These are phyloP conservation scores for Bovichtus variegatus DNA, from an alignment of 2,797 vertebrate species.

Conservation along the genomic window DNA sequence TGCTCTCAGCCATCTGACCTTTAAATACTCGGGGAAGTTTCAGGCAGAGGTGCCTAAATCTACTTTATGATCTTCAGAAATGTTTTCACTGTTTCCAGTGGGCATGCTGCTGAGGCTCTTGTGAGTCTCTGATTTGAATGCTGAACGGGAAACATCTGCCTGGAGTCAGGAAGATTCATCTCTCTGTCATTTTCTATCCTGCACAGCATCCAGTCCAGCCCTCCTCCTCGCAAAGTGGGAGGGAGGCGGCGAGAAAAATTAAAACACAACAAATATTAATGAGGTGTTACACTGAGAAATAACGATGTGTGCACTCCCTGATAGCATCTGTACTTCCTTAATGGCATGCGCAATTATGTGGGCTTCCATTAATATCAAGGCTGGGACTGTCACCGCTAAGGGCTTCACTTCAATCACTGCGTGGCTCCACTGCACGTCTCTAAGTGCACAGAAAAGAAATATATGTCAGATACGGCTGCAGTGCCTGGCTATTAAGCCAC, in stretches of 20 bases:
- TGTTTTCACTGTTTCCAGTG: conserved; percentile 41
- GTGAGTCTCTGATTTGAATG: conserved; percentile 73
- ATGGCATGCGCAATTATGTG: conserved; percentile 89
- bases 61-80: conserved; percentile 51
- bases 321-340: conserved; percentile 91
- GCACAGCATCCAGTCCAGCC: conserved; percentile 77
- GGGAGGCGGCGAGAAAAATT: conserved; percentile 63
- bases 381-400: conserved; percentile 72
- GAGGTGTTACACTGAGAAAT: conserved; percentile 88
- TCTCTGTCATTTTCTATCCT: conserved; percentile 82
- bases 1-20: conserved; percentile 77
- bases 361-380: conserved; percentile 85
- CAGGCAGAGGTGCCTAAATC: conserved; percentile 38
- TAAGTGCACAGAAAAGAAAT: conserved; percentile 54
- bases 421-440: conserved; percentile 39
- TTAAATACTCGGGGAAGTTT: conserved; percentile 57
- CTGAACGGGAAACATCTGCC: conserved; percentile 77
- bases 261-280: conserved; percentile 89
- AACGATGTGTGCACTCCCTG: conserved; percentile 83
- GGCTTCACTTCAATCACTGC: conserved; percentile 75
- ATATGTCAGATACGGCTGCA: conserved; percentile 50
- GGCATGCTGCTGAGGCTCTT: conserved; percentile 5
- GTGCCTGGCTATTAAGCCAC: conserved; percentile 54
- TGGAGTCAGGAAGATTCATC: conserved; percentile 86
- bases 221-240: conserved; percentile 61